Base-by-base conservation (phyloP, 2,113 vertebrate species). In the Archocentrus centrarchus region DNA sequence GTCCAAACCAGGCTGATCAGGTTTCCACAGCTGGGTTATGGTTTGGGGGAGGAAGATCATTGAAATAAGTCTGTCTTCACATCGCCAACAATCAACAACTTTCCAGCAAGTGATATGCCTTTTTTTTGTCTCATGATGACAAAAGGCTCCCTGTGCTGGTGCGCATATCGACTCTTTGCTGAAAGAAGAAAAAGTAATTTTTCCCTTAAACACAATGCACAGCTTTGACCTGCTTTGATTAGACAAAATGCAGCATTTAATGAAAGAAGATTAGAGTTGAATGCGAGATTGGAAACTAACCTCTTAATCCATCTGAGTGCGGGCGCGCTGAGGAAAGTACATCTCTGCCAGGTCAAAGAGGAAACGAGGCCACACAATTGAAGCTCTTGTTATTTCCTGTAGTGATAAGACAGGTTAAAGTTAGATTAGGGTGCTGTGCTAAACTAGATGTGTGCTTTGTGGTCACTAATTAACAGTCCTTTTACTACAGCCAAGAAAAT, bases 281-380 rank as follows among this genome's bases (percentile, higher is more conserved):
- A 58, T 50, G 18, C 13, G 53, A 15, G 22, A 82, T 32, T 3
- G 66, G n/a, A n/a, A 83, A n/a, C 86, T 68, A 11, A 91, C 93
- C 88, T 94, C 39, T 91, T 91, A 93, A 87, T 93, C 93, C 92
- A 89, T 88, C 58, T 6, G 81, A 79, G 55, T 68, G 27, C 39
- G 55, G 75, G 24, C 6, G 61, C 86, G 47, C 27, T 66, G 63
- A 86, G 60, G 62, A 75, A 81, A 39, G 35, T 7, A 39, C 88
- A 90, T 91, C 75, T 62, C 80, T 58, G 61, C 79, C 63, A 22
- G 55, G 79, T 80, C 64, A 32, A 78, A 39, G 22, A 11, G 47
- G 27, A 3, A 73, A 55, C 15, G 7, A 24, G 41, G 85, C 82
- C 81, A 61, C 76, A 53, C n/a, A 32, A 50, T 11, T 44, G 22